Conservation (phyloP, 2,113 vertebrate genomes). For the Paradisaea rubra region DNA sequence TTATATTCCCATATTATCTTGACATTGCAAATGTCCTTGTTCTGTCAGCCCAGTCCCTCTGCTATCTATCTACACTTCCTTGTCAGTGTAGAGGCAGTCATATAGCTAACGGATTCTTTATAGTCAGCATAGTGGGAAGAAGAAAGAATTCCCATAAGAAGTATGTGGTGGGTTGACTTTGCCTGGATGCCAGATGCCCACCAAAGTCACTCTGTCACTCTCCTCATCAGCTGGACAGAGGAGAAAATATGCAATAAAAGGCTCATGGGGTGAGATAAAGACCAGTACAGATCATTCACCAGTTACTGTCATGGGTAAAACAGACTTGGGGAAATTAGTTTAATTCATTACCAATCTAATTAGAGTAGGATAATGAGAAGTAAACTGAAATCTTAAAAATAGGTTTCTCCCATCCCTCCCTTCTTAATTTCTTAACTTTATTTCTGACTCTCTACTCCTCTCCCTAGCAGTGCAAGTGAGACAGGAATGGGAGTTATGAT, state of each 20-base stretch:
- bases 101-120: neutral
- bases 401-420: neutral
- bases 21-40: neutral
- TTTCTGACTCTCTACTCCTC: neutral
- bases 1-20: neutral
- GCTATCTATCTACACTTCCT: neutral
- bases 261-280: neutral
- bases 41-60: neutral
- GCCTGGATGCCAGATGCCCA: neutral
- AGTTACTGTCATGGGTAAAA: neutral
- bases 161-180: neutral
- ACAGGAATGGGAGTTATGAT: neutral
- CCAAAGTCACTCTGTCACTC: neutral
- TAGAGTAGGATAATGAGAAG: neutral
- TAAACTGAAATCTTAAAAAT: neutral
- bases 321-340: neutral
- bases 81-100: neutral
- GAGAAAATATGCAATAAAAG: neutral
- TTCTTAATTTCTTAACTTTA: neutral
- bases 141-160: neutral
- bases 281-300: neutral
- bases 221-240: neutral
- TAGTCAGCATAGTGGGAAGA: neutral
- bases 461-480: neutral
- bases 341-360: neutral